These are phyloP conservation scores for Rhimphoctona megacephalus DNA, from an alignment of 2,888 invertebrate species.

Conservation along the genomic window DNA sequence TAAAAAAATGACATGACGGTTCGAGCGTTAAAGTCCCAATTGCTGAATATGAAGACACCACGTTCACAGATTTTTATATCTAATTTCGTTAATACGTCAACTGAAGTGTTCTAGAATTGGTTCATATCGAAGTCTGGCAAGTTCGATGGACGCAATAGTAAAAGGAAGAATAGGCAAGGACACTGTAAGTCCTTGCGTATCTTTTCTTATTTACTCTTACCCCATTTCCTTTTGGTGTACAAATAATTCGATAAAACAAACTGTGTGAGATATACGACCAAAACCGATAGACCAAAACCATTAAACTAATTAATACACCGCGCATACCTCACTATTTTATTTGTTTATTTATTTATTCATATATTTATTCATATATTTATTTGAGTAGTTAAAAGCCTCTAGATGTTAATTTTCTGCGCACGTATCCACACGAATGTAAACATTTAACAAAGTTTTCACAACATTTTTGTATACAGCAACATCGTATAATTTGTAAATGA, in stretches of 20 bases:
- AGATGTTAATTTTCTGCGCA: neutral
- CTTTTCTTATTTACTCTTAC: neutral
- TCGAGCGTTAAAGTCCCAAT: neutral
- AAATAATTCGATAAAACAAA: slow-evolving; percentile 10
- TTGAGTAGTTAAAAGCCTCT: neutral
- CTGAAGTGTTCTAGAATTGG: neutral
- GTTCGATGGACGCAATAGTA: neutral
- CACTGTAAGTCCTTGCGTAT: neutral
- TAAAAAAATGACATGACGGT: neutral
- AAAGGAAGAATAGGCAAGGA: neutral
- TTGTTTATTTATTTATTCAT: slow-evolving; percentile 29
- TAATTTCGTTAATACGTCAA: neutral
- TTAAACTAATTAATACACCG: slow-evolving; percentile 55
- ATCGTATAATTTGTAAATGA: slow-evolving; percentile 21
- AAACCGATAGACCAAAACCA: slow-evolving; percentile 60
- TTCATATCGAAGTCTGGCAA: neutral
- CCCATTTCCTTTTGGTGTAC: neutral
- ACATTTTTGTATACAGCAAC: neutral
- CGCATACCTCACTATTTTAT: slow-evolving; percentile 61
- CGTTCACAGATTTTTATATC: neutral
- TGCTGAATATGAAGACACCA: neutral
- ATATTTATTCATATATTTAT: slow-evolving; percentile 4
- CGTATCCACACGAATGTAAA: slow-evolving; percentile 12
- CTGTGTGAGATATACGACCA: slow-evolving; percentile 42
- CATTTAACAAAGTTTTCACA: neutral